These are phyloP conservation scores for Carassius auratus DNA, from an alignment of 2,113 vertebrate genomes.

Conservation along the genomic window DNA sequence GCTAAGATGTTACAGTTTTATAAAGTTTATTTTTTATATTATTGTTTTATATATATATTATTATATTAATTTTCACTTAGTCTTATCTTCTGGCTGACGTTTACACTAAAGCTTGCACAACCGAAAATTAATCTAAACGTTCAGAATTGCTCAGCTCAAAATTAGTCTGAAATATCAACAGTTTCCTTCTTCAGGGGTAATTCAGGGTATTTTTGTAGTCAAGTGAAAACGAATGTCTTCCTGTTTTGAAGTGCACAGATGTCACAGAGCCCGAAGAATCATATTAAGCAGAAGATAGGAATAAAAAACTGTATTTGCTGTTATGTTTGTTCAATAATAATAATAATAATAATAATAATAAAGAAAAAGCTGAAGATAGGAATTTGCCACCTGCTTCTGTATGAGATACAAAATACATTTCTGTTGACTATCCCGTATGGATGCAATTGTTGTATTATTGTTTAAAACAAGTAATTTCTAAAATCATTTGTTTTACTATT, in stretches of 20 bases:
- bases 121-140: background rate
- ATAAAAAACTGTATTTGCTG: no score
- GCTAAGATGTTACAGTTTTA: background rate
- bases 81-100: background rate
- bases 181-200: background rate
- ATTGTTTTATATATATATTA: background rate
- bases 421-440: background rate
- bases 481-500: slow-evolving; percentile 20
- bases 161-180: background rate
- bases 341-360: no score
- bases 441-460: background rate
- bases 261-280: background rate
- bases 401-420: background rate
- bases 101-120: background rate
- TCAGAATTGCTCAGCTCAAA: background rate
- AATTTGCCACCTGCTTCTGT: background rate
- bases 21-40: background rate
- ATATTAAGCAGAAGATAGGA: background rate
- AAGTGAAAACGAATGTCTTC: background rate
- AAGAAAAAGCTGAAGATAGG: background rate
- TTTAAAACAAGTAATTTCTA: background rate
- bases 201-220: background rate
- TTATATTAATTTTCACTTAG: background rate
- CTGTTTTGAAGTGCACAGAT: background rate
- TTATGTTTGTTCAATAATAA: no score